These are phyloP conservation scores for Neosilurus mollespiculum DNA, from an alignment of 2,797 vertebrate species.

Conservation along the genomic window DNA sequence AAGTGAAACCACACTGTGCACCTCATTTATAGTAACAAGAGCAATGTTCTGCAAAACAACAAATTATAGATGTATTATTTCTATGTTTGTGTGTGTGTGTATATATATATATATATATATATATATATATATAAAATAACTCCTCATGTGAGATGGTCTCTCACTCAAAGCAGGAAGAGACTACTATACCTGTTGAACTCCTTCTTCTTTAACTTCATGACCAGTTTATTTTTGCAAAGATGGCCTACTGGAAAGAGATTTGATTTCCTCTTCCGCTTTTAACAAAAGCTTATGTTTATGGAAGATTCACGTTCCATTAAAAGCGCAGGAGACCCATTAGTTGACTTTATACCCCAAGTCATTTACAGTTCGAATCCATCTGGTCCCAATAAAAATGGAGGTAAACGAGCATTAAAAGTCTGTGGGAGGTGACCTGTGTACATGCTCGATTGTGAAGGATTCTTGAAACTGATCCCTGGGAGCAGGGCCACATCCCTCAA, in stretches of 20 bases:
- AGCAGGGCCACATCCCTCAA: constrained; percentile 27
- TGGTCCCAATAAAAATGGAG: constrained; percentile 28
- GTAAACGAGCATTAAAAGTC: constrained; percentile 23
- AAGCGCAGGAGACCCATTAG: constrained; percentile 12
- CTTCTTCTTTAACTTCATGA: neutral
- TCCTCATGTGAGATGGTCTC: neutral
- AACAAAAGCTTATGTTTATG: constrained; percentile 25
- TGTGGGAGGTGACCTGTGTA: constrained; percentile 36
- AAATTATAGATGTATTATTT: neutral
- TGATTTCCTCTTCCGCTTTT: constrained; percentile 2
- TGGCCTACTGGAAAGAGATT: constrained; percentile 1
- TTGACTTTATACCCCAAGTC: constrained; percentile 10
- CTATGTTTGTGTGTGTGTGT: no score
- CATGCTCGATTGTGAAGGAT: neutral
- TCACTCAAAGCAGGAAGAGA: neutral
- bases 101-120: no score
- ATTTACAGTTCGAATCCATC: constrained; percentile 30
- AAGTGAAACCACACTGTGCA: neutral
- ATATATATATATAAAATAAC: neutral
- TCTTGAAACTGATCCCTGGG: constrained; percentile 28
- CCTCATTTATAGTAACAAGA: neutral
- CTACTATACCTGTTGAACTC: neutral
- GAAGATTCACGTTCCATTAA: constrained; percentile 3
- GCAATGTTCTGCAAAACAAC: neutral
- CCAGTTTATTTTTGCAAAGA: neutral